phyloP scores from a whole-genome alignment of 2,888 invertebrate genomes.

The Nemoura dubitans region DNA sequence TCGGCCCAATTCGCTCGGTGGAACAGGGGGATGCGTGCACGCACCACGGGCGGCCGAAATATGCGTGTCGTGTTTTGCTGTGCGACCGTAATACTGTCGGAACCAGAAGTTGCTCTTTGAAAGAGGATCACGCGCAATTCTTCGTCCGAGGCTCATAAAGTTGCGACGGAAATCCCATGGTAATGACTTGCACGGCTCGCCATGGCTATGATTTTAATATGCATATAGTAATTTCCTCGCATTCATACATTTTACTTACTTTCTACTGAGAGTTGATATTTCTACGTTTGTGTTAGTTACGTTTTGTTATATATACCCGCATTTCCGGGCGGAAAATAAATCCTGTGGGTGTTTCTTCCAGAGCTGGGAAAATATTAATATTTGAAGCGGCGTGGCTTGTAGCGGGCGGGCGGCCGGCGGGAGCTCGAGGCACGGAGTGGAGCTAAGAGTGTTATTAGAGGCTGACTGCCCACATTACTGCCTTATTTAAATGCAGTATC shows the following conservation, averaged over 20 bases:
- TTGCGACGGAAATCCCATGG: constrained; percentile 20
- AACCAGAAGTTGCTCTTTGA: background rate
- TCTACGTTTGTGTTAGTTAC: background rate
- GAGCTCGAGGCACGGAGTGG: too few relatives aligned
- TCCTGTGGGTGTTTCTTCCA: background rate
- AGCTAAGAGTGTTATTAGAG: background rate
- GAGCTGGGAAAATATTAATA: constrained; percentile 7
- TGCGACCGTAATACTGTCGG: too few relatives aligned
- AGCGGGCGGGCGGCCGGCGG: background rate
- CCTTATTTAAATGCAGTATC: background rate
- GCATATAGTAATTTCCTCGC: constrained; percentile 7
- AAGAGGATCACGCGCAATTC: background rate
- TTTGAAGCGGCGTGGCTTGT: background rate
- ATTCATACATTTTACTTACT: constrained; percentile 12
- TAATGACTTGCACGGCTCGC: constrained; percentile 9
- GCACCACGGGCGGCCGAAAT: too few relatives aligned
- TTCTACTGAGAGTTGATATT: background rate
- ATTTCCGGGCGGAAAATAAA: background rate
- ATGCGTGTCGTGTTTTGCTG: too few relatives aligned
- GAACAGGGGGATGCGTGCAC: too few relatives aligned
- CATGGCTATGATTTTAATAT: background rate
- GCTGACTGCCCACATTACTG: background rate
- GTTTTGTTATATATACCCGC: constrained; percentile 12
- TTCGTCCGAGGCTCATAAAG: background rate
- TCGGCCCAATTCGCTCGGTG: background rate